These are phyloP conservation scores for Callitettix versicolor DNA, from an alignment of 1,140 invertebrate genomes.

Conservation along the genomic window DNA sequence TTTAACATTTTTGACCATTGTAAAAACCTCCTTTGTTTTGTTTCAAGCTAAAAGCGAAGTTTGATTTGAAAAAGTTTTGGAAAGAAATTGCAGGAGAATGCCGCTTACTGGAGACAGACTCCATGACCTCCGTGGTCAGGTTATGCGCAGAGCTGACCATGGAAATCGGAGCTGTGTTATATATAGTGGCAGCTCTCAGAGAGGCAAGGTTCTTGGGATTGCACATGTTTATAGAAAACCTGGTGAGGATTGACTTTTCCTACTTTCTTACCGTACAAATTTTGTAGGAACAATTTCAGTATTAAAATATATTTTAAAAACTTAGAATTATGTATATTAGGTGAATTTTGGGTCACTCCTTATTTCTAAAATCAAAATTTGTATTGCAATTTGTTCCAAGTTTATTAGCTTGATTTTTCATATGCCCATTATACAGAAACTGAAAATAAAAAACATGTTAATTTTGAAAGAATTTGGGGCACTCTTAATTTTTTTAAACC, in stretches of 20 bases:
- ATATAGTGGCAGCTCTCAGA: slow-evolving; percentile 65
- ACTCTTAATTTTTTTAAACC: no score
- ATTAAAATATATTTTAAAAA: not conserved
- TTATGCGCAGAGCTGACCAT: slow-evolving; percentile 57
- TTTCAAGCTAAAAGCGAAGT: no score
- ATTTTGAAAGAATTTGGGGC: no score
- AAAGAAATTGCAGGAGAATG: slow-evolving; percentile 55
- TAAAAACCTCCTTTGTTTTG: no score
- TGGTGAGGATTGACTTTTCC: slow-evolving; percentile 46
- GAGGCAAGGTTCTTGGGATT: slow-evolving; percentile 75
- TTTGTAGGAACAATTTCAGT: not conserved
- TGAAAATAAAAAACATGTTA: no score
- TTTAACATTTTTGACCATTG: no score
- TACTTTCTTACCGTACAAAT: not conserved
- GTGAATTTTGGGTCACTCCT: not conserved
- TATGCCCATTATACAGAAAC: no score
- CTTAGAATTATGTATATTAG: not conserved
- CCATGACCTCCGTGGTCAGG: slow-evolving; percentile 47
- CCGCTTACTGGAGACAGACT: slow-evolving; percentile 49
- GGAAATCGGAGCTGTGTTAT: slow-evolving; percentile 64
- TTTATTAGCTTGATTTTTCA: no score
- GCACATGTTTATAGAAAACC: slow-evolving; percentile 84
- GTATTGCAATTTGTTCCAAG: no score
- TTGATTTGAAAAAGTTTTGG: slow-evolving; percentile 41
- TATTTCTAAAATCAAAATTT: not conserved